Evolutionary conservation across 2,797 vertebrate genomes (phyloP).

Genomic region (Coracias cyanogaster): DNA sequence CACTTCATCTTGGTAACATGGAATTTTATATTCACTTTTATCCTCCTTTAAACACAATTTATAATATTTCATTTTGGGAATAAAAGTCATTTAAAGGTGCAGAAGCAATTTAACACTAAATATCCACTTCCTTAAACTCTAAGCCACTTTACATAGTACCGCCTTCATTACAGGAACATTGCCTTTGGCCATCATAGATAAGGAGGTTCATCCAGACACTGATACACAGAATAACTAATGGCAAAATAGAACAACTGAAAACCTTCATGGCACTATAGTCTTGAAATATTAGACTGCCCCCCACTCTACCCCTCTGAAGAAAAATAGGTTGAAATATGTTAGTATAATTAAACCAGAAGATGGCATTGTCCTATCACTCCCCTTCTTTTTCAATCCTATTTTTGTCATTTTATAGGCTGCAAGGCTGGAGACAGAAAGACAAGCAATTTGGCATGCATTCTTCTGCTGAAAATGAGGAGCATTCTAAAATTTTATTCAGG

Average conservation of each 20-base stretch:
- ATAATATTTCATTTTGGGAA: background rate
- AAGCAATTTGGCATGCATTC: background rate
- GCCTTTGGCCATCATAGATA: background rate
- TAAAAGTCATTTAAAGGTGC: background rate
- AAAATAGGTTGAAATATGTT: background rate
- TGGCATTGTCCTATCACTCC: background rate
- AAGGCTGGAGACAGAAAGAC: background rate
- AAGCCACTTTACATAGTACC: slow-evolving; percentile 8
- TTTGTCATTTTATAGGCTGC: background rate
- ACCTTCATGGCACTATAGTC: background rate
- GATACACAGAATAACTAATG: background rate
- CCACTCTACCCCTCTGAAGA: too few relatives aligned
- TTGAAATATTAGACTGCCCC: background rate
- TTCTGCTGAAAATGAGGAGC: slow-evolving; percentile 8
- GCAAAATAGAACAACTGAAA: background rate
- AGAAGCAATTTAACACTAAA: background rate
- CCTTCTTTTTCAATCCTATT: background rate
- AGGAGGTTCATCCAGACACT: background rate
- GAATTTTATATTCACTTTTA: background rate
- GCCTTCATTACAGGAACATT: slow-evolving; percentile 25
- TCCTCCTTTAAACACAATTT: background rate
- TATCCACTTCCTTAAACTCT: background rate
- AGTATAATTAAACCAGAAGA: slow-evolving; percentile 32
- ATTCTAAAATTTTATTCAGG: slow-evolving; percentile 47
- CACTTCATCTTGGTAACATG: background rate